phyloP scores from a whole-genome alignment of 2,113 vertebrate species.

The Gallinago jamesoni region DNA sequence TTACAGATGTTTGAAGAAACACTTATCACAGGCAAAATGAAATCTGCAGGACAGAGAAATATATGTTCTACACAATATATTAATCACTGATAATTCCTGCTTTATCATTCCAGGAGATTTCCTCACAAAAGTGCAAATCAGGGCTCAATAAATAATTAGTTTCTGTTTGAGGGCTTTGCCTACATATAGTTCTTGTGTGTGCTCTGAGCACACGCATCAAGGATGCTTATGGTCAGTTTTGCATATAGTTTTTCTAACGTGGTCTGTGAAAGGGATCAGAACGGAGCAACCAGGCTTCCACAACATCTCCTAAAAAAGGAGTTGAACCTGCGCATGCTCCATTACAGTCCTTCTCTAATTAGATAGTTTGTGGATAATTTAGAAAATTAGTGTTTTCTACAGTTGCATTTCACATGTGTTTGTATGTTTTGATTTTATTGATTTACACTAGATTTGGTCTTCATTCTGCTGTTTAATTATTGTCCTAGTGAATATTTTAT shows the following conservation, averaged over 20 bases:
- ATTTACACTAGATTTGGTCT: background rate
- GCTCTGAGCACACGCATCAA: rapidly evolving
- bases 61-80: background rate
- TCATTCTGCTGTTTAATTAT: background rate
- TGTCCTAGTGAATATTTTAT: background rate
- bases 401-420: background rate
- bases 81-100: background rate
- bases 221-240: background rate
- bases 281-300: background rate
- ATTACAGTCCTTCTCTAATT: background rate
- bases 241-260: background rate
- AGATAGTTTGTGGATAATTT: background rate
- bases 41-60: background rate
- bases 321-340: background rate
- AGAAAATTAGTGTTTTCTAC: background rate
- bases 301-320: background rate
- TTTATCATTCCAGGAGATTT: background rate
- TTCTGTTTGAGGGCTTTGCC: background rate
- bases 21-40: background rate
- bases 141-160: background rate
- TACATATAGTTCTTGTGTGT: background rate
- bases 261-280: background rate
- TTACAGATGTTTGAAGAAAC: background rate
- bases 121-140: background rate
- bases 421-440: background rate